These are phyloP conservation scores for Caretta caretta DNA, from an alignment of 2,113 vertebrate genomes.

Conservation along the genomic window DNA sequence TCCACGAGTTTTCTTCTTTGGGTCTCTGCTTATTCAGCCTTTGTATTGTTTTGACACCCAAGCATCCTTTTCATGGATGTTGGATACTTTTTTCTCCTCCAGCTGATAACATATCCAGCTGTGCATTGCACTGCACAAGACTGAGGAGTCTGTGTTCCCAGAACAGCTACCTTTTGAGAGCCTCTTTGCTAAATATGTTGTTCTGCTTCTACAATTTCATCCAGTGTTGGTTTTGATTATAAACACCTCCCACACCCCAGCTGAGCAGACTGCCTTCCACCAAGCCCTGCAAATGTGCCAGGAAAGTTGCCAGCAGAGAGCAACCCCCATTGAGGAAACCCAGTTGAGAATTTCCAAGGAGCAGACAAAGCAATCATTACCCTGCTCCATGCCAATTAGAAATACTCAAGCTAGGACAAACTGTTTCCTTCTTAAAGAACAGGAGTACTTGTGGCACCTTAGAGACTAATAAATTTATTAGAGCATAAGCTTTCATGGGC, in stretches of 20 bases:
- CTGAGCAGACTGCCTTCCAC: slow-evolving; percentile 7
- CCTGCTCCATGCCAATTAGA: neutral
- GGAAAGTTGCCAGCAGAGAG: slow-evolving; percentile 24
- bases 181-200: neutral
- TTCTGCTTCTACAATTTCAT: neutral
- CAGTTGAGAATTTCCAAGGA: neutral
- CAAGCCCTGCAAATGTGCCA: neutral
- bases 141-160: neutral
- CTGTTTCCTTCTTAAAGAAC: neutral
- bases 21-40: neutral
- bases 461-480: too few species aligned
- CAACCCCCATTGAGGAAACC: neutral
- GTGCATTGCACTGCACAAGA: neutral
- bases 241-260: slow-evolving; percentile 19
- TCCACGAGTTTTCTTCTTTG: neutral
- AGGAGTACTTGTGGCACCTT: too few species aligned
- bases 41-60: neutral
- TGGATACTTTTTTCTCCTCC: neutral
- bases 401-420: neutral
- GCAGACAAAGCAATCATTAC: neutral
- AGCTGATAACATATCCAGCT: neutral
- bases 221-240: slow-evolving; percentile 9
- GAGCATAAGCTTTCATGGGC: too few species aligned
- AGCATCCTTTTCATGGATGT: neutral
- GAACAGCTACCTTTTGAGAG: neutral